These are phyloP conservation scores for Rhabdornis inornatus DNA, from an alignment of 2,113 vertebrate genomes.

Conservation along the genomic window DNA sequence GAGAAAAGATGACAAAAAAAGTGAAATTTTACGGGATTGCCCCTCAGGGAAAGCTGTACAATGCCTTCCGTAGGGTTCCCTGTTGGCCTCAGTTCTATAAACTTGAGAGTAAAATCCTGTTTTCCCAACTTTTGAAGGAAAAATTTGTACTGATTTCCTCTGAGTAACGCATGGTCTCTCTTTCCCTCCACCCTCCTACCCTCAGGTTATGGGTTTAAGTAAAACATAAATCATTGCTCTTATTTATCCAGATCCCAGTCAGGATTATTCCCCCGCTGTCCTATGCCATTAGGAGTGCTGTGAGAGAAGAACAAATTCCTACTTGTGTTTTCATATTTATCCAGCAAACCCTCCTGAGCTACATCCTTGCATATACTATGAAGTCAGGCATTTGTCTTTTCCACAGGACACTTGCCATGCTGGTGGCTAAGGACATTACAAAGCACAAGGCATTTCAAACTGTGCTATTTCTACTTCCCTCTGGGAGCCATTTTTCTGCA, in stretches of 20 bases:
- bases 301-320: neutral
- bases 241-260: neutral
- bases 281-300: neutral
- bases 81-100: neutral
- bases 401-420: slow-evolving; percentile 13
- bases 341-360: neutral
- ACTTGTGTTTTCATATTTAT: neutral
- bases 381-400: slow-evolving; percentile 32
- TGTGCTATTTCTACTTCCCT: slow-evolving; percentile 16
- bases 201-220: neutral
- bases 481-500: slow-evolving; percentile 26
- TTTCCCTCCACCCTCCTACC: neutral
- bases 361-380: neutral
- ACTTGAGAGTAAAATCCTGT: neutral
- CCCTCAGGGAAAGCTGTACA: neutral
- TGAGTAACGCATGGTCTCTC: neutral
- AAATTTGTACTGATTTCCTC: neutral
- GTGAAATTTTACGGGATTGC: neutral
- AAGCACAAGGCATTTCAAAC: slow-evolving; percentile 1
- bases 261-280: neutral
- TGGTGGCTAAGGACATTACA: slow-evolving; percentile 27
- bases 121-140: neutral
- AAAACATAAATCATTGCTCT: neutral
- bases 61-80: neutral
- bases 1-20: neutral